Base-by-base conservation (phyloP, 2,113 vertebrate species). In the Tupaia chinensis region DNA sequence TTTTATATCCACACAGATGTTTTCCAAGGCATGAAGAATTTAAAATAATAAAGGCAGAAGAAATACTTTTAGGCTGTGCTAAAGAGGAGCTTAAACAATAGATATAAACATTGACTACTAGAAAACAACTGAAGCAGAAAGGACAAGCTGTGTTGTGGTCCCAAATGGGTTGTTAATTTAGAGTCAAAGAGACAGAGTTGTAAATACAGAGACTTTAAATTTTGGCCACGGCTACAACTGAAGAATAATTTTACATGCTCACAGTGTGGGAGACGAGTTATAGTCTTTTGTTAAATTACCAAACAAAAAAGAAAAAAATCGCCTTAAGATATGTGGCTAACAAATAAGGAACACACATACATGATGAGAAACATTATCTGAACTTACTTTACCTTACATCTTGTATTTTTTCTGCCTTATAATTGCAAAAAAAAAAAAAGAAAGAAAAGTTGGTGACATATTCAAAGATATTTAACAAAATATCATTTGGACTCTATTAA, bases 121-220 rank as follows among this genome's bases (percentile, higher is more conserved):
- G 87, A 54, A 93, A 96, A 73, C 53, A 91, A 94, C 29, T 44
- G 66, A 78, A 72, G 79, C 91, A 78, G 88, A 80, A 8, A 91
- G 74, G 91, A 84, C n/a, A 95, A 87, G 72, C 32, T 85, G 15
- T 22, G 4, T 25, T 70, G 63, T 16, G 58, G 14, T 68, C 60
- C 34, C 80, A 90, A 76, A 85, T 25, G 15, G 15, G 70, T 13
- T 85, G 69, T 34, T 77, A 94, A 92, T 81, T 94, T 85, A 72
- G 9, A 87, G 63, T 34, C 11, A 1, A 56, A 68, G 56, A 93
- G 80, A 78, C 15, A 94, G 65, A 76, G 66, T n/a, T 93, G 13
- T 89, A 94, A 96, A 97, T 44, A 95, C 3, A 73, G 73, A 76
- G 54, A 86, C 15, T 78, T 56, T 88, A 95, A 91, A 79, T 80